Base-by-base conservation (phyloP, 2,888 invertebrate species). In the Chouioia cunea region DNA sequence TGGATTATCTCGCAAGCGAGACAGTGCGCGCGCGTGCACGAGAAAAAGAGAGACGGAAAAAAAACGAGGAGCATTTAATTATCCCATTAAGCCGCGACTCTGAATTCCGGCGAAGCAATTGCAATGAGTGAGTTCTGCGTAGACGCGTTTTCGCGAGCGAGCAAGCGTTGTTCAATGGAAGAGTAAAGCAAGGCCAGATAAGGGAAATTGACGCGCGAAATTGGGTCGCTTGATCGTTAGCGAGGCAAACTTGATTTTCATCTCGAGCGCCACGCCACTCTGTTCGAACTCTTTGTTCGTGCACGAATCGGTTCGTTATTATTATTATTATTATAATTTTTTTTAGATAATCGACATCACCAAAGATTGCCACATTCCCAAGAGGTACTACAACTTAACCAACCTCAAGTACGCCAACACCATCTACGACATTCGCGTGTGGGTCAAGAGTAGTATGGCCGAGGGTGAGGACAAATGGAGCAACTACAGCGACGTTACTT, bases 341-440 rank as follows among this genome's bases (percentile, higher is more conserved):
- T 73, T 76, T n/a, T 62, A 84, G 84, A 74, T 79, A 53, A 79
- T 83, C 58, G 77, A 83, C 70, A 80, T 83, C 20, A 87, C 82
- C 47, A 86, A 86, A 72, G 85, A 83, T 75, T 83, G 64, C 12
- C 66, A 73, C 46, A 70, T 12, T 20, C 15, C n/a, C 50, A 80
- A 78, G n/a, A 78, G 77, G 73, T 76, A 77, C 62, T 83, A 76
- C 73, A 88, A 88, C 77, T 84, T 93, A 22, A 87, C 87, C 10
- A 86, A 87, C 75, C 84, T 93, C 54, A 87, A 89, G 66, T 91
- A 91, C 85, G 90, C 93, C 0, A 89, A 92, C 80, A 88, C 89
- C 75, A 87, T 89, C 60, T 95, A 93, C 86, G 91, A 93, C 75
- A 89, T 94, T 0, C 87, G 93, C 75, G 90, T 94, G 63, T 90